phyloP scores from a whole-genome alignment of 2,113 vertebrate species.

The Trogon melanurus region DNA sequence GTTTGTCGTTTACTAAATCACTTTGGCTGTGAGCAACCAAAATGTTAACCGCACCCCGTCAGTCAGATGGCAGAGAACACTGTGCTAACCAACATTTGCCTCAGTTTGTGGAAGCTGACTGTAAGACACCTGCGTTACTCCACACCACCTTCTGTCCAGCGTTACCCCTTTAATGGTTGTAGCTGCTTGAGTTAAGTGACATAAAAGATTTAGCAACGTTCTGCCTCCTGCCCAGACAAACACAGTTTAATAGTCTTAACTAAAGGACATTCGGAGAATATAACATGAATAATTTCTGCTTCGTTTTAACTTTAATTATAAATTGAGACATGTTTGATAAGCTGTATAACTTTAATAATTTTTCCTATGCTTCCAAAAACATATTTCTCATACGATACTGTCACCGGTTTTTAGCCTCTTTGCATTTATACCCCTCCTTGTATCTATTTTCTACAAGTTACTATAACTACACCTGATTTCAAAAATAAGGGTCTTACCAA shows the following conservation, averaged over 20 bases:
- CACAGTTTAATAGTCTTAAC: neutral
- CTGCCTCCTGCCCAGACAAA: neutral
- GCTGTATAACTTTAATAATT: neutral
- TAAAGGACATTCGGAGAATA: neutral
- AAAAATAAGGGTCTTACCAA: neutral
- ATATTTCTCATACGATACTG: neutral
- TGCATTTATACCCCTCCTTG: neutral
- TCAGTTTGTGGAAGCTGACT: rapidly evolving
- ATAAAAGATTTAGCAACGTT: neutral
- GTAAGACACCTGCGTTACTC: neutral
- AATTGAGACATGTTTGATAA: neutral
- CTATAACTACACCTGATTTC: neutral
- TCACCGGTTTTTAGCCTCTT: neutral
- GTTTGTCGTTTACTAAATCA: neutral
- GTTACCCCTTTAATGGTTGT: rapidly evolving
- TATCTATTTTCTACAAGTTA: neutral
- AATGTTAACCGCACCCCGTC: neutral
- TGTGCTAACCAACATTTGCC: neutral
- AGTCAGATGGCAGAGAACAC: neutral
- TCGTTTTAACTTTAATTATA: neutral
- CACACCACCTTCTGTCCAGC: neutral
- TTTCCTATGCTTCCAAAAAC: neutral
- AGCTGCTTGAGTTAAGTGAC: rapidly evolving
- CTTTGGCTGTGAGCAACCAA: neutral
- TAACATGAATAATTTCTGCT: neutral